phyloP scores from a whole-genome alignment of 2,888 invertebrate genomes.

The Temnothorax rugatulus region DNA sequence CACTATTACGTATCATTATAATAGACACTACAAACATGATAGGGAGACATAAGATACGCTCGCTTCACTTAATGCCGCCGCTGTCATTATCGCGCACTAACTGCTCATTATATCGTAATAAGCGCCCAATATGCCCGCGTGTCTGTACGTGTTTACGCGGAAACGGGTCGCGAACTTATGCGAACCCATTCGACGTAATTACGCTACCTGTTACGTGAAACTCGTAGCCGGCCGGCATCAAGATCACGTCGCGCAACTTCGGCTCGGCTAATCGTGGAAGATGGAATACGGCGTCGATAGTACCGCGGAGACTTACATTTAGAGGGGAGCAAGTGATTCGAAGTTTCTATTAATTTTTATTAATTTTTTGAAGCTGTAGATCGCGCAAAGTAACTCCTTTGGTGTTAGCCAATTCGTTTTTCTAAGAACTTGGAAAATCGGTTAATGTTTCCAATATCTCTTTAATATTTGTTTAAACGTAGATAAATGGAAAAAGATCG shows the following conservation, averaged over 20 bases:
- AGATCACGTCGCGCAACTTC: conserved; percentile 50
- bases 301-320: background rate
- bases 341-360: background rate
- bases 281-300: conserved; percentile 3
- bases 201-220: conserved; percentile 68
- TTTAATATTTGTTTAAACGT: background rate
- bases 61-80: conserved; percentile 54
- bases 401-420: background rate
- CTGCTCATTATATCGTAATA: conserved; percentile 69
- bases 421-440: background rate
- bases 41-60: conserved; percentile 19
- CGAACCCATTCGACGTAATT: conserved; percentile 71
- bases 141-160: conserved; percentile 9
- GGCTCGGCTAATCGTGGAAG: conserved; percentile 17
- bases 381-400: background rate
- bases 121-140: conserved; percentile 50
- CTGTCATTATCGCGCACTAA: conserved; percentile 73
- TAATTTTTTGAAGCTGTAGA: background rate
- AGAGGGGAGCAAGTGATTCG: background rate
- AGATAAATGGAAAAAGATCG: background rate
- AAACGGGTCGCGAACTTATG: conserved; percentile 58
- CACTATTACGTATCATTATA: conserved; percentile 47
- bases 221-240: conserved; percentile 57
- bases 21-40: conserved; percentile 54
- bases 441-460: background rate